A percentile compares a stretch with the other conserved stretches of the same genome.
These are phyloP conservation scores for Standfussiana lucernea DNA, from an alignment of 2,888 invertebrate species.

Conservation along the genomic window DNA sequence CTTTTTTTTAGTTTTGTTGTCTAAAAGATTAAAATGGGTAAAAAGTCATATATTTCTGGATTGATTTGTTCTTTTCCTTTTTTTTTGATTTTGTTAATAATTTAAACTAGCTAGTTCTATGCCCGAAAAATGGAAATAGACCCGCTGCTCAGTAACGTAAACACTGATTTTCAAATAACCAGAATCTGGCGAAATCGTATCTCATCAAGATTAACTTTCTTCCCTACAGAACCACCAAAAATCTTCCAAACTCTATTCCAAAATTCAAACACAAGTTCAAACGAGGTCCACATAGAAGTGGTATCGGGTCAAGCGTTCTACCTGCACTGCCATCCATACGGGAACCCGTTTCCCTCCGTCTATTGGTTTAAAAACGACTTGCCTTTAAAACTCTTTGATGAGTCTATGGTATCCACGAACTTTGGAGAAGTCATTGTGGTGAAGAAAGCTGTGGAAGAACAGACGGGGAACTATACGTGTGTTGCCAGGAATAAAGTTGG, in stretches of 20 bases:
- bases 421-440: conserved; percentile 83
- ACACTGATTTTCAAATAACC: not conserved
- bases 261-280: conserved; percentile 68
- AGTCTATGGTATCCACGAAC: conserved; percentile 81
- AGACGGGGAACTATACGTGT: conserved; percentile 91
- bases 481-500: conserved; percentile 91
- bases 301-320: conserved; percentile 85
- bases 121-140: no score
- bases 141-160: no score
- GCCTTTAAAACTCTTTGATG: conserved; percentile 87
- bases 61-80: no score
- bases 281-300: conserved; percentile 77
- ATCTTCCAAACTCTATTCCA: conserved; percentile 81
- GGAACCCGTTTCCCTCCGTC: conserved; percentile 91
- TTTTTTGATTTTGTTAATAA: no score
- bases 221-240: conserved; percentile 84
- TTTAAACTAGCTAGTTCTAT: no score
- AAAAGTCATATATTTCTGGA: no score
- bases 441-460: conserved; percentile 75
- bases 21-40: no score
- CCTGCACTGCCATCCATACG: conserved; percentile 90
- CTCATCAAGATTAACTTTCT: not conserved
- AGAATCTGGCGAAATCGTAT: no score
- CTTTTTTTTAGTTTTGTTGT: no score
- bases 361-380: conserved; percentile 91